Base-by-base conservation (phyloP, 2,797 vertebrate species). In the Myotis pilosus region DNA sequence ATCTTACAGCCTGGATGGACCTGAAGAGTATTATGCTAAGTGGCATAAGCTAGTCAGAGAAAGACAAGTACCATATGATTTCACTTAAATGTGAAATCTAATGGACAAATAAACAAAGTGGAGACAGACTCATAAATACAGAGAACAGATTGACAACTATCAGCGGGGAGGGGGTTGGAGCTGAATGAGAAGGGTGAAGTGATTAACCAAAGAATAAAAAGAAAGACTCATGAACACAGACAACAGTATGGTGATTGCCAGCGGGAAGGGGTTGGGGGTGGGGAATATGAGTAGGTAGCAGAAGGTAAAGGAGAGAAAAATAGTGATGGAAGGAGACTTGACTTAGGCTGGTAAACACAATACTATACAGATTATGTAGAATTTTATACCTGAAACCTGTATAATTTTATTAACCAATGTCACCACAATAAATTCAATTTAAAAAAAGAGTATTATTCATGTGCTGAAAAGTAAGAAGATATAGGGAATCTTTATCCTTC, bases 391-490 rank as follows among this genome's bases (percentile, higher is more conserved):
- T 66, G 62, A 66, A 33, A 66, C 7, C 62, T 33, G 16, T n/a
- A 17, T 66, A 33, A n/a, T 66, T 66, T 66, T 66, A 66, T 33
- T 66, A 66, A 66, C 30, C 62, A 66, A n/a, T 64, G 62, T n/a
- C 62, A 66, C n/a, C 62, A n/a, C 17, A 17, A 33, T 66, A 66
- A 66, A 66, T 33, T 33, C n/a, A 66, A 20, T 33, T 66, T 33
- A 5, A 33, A 66, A 66, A 80, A 80, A 36, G 17, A 62, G 19
- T 64, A n/a, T 71, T 76, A 74, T 62, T 66, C 57, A 86, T 25
- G 8, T 83, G 87, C 69, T 69, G 15, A 90, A 87, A 81, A 80
- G 11, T 36, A n/a, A 92, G 41, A 20, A 44, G 86, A 79, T 79
- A 74, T 1, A 75, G 25, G 22, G 17, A 76, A 25, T 93, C 25